Percentiles rank a stretch among this genome's conserved stretches.
Conservation (phyloP, 2,797 vertebrate genomes). For the Muraenolepis orangiensis region DNA sequence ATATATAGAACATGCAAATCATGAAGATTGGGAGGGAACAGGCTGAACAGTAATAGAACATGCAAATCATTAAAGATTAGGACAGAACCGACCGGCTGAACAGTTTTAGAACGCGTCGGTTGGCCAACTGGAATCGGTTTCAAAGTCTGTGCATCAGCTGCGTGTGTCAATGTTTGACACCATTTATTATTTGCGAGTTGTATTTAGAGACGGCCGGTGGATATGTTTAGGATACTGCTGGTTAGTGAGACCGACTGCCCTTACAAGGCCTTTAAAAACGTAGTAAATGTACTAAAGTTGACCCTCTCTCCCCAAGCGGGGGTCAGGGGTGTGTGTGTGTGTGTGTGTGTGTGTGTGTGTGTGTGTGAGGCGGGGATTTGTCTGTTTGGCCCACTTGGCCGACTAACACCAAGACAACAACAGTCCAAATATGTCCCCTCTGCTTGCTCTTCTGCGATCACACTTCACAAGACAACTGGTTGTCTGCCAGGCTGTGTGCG, state of each 20-base stretch:
- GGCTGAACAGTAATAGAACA: too few relatives aligned
- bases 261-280: constrained; percentile 19
- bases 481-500: background rate
- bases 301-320: constrained; percentile 3
- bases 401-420: background rate
- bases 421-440: background rate
- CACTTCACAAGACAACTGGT: background rate
- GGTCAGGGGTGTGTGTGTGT: too few relatives aligned
- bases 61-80: too few relatives aligned
- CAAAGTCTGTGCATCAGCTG: constrained; percentile 28
- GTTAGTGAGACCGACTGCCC: constrained; percentile 7
- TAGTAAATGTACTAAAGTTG: constrained; percentile 10
- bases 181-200: constrained; percentile 38
- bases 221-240: constrained; percentile 21
- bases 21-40: too few relatives aligned
- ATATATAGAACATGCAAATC: too few relatives aligned
- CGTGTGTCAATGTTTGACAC: constrained; percentile 37
- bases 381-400: too few relatives aligned
- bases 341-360: too few relatives aligned
- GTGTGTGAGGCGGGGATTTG: too few relatives aligned
- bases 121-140: constrained; percentile 26
- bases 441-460: too few relatives aligned
- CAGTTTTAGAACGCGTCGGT: constrained; percentile 39
- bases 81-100: constrained; percentile 17
- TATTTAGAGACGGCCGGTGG: constrained; percentile 37